A percentile compares a stretch with the other conserved stretches of the same genome.
Conservation (phyloP, 2,113 vertebrate genomes). For the Phylloscopus trochiloides region DNA sequence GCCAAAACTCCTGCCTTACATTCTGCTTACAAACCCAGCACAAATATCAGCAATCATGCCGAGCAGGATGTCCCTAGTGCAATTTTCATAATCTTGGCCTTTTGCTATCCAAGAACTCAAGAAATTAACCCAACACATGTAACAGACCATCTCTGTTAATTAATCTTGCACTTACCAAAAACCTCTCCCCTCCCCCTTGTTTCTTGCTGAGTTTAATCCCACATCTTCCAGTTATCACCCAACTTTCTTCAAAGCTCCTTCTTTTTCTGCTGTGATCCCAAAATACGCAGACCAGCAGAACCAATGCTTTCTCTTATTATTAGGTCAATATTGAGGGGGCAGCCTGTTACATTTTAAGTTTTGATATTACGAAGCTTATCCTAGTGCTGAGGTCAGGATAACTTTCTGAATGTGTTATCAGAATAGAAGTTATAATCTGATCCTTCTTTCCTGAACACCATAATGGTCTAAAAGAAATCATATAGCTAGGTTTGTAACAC, state of each 20-base stretch:
- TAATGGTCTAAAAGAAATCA: background rate
- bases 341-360: background rate
- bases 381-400: background rate
- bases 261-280: background rate
- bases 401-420: background rate
- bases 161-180: background rate
- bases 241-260: background rate
- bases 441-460: background rate
- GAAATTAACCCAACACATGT: background rate
- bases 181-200: background rate
- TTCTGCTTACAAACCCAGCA: background rate
- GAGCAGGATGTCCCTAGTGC: background rate
- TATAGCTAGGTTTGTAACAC: background rate
- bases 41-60: background rate
- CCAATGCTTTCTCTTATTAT: background rate
- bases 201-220: background rate
- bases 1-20: background rate
- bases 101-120: background rate
- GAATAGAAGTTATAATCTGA: background rate
- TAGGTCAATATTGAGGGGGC: background rate
- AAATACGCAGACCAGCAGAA: background rate
- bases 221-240: background rate
- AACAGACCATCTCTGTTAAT: background rate
- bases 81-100: background rate
- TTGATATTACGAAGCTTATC: background rate